These are phyloP conservation scores for Lamellibrachia satsuma DNA, from an alignment of 2,888 invertebrate species.

Conservation along the genomic window DNA sequence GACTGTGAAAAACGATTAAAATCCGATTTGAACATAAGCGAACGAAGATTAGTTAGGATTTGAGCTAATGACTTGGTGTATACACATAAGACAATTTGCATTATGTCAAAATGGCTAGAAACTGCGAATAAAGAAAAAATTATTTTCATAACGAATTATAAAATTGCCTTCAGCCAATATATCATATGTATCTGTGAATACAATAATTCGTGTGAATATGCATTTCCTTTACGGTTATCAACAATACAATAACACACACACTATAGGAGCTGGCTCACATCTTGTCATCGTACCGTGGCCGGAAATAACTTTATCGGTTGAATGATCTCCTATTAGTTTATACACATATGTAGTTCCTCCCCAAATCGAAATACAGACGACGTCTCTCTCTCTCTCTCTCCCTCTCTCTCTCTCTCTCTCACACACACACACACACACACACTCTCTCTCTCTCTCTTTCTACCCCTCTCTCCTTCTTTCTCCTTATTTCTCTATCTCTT, in stretches of 20 bases:
- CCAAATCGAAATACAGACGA: background rate
- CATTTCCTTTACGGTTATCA: background rate
- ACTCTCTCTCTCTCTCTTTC: too few species aligned
- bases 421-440: too few species aligned
- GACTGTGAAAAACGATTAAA: too few species aligned
- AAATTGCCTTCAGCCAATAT: background rate
- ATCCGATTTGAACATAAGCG: background rate
- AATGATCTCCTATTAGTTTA: background rate
- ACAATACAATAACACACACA: background rate
- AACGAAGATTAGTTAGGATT: background rate
- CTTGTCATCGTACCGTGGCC: background rate
- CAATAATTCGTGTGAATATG: background rate
- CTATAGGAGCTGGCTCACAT: background rate
- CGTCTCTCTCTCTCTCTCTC: background rate
- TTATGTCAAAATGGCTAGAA: too few species aligned
- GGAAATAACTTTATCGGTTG: background rate
- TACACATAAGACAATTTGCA: too few species aligned
- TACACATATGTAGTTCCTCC: background rate
- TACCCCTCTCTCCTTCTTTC: too few species aligned
- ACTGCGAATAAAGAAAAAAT: too few species aligned
- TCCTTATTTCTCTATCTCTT: background rate
- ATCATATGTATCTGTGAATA: background rate
- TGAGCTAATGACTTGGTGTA: background rate
- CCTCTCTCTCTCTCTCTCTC: background rate
- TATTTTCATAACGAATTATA: too few species aligned